Evolutionary conservation across 2,113 vertebrate species (phyloP), one percentile per base, ranked within the genome.

Genomic region (Chionis minor): DNA sequence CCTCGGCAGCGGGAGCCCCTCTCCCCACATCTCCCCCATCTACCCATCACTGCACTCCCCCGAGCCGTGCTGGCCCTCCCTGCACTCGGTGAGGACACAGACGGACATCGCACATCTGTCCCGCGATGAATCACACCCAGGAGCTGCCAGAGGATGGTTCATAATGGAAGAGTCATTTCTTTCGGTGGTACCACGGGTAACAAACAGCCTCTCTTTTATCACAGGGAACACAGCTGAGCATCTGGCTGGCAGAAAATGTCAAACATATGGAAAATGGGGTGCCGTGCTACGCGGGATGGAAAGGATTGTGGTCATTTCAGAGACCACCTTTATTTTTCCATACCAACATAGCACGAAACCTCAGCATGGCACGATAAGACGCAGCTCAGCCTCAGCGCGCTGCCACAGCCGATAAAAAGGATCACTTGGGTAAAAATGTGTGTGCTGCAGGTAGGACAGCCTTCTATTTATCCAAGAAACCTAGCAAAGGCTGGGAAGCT

Each of bases 221-320:
- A 40, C 52, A 81, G 35, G 35, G 79, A 62, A 71, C 65, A 30
- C 38, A 72, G 59, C 59, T 15, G 55, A 80, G 73, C 44, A 47
- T 10, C 62, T 18, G 55, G 30, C 80, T 75, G 89, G 73, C 54
- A 93, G 70, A 61, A 79, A 51, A 54, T 33, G 26, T 12, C 81
- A 58, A 38, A 56, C 58, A 33, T 3, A n/a, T 12, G 63, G 3
- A 20, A 33, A 10, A 12, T 0, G 1, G 15, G 58, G 26, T 3
- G 23, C 17, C 0, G 0, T 24, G 77, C 61, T 67, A 42, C 0
- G 0, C 0, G 0, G 16, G 73, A 10, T 2, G 24, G 33, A 54
- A 61, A 69, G 49, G 66, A 32, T 0, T 14, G 23, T 12, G 32
- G 40, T 17, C 1, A 0, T 16, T 81, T 65, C 8, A 80, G 72